Evolutionary conservation across 2,888 invertebrate genomes (phyloP).

Genomic region (Macropis europaea): DNA sequence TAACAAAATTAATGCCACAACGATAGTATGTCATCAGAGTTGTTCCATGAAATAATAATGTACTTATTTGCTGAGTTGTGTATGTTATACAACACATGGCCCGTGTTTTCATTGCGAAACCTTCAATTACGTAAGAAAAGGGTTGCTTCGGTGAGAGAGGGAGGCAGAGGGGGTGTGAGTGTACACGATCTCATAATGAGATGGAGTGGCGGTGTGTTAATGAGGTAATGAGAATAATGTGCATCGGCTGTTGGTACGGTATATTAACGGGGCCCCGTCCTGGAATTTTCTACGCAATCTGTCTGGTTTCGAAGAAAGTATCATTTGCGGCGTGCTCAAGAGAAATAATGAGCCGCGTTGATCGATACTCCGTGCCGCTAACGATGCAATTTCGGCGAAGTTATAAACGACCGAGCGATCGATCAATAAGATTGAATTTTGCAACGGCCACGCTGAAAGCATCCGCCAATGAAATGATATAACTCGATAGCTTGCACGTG

Average conservation of each 20-base stretch:
- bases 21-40: too few species aligned
- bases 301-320: conserved; percentile 42
- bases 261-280: conserved; percentile 29
- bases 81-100: too few species aligned
- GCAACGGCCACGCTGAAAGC: conserved; percentile 22
- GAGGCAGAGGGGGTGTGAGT: too few species aligned
- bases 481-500: conserved; percentile 30
- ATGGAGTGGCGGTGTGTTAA: conserved; percentile 32
- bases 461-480: conserved; percentile 39
- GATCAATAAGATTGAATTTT: conserved; percentile 46
- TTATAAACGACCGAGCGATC: conserved; percentile 46
- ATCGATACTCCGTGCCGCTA: conserved; percentile 43
- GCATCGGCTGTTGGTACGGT: conserved; percentile 4
- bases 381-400: conserved; percentile 46
- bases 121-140: conserved; percentile 2
- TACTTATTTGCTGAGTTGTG: too few species aligned
- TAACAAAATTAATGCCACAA: too few species aligned
- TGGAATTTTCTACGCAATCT: conserved; percentile 21
- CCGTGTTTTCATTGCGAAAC: not conserved
- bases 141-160: not conserved
- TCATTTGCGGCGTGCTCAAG: conserved; percentile 26
- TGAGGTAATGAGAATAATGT: conserved; percentile 42
- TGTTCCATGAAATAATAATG: too few species aligned
- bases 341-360: conserved; percentile 43
- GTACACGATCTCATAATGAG: conserved; percentile 20